Percentiles rank a stretch among this genome's conserved stretches.
phyloP scores from a whole-genome alignment of 2,797 vertebrate species.

The Meda fulgida region DNA sequence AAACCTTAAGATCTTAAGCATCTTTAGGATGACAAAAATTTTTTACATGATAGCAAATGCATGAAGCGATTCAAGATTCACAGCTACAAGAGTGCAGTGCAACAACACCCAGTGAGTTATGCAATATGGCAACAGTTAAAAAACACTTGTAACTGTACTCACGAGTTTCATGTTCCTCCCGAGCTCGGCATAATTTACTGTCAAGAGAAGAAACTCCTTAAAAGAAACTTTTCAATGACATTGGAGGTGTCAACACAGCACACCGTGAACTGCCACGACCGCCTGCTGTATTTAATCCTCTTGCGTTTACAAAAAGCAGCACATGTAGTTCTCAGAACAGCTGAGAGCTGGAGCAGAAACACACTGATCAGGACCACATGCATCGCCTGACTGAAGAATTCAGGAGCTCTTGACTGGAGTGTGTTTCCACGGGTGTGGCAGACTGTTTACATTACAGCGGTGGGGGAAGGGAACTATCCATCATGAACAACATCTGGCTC shows the following conservation, averaged over 20 bases:
- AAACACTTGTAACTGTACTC: slow-evolving; percentile 21
- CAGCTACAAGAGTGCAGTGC: neutral
- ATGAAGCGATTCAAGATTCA: neutral
- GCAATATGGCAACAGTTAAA: neutral
- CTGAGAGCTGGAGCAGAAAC: neutral
- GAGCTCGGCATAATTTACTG: neutral
- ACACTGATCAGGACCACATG: slow-evolving; percentile 17
- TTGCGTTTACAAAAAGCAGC: neutral
- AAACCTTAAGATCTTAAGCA: neutral
- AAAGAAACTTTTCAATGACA: neutral
- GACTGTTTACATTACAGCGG: slow-evolving; percentile 27
- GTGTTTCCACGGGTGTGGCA: slow-evolving; percentile 25
- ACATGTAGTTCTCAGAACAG: neutral
- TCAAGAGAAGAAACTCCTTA: slow-evolving; percentile 8
- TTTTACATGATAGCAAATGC: neutral
- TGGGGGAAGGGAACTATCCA: slow-evolving; percentile 38
- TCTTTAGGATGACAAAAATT: neutral
- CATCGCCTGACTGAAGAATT: neutral
- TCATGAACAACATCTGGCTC: slow-evolving; percentile 22
- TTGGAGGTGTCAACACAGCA: neutral
- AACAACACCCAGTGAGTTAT: neutral
- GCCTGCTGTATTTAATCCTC: neutral
- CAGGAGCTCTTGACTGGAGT: slow-evolving; percentile 7
- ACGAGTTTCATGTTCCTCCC: neutral
- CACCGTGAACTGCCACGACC: neutral